Conservation (phyloP, 2,797 vertebrate species). For the Fistularia tabacaria region DNA sequence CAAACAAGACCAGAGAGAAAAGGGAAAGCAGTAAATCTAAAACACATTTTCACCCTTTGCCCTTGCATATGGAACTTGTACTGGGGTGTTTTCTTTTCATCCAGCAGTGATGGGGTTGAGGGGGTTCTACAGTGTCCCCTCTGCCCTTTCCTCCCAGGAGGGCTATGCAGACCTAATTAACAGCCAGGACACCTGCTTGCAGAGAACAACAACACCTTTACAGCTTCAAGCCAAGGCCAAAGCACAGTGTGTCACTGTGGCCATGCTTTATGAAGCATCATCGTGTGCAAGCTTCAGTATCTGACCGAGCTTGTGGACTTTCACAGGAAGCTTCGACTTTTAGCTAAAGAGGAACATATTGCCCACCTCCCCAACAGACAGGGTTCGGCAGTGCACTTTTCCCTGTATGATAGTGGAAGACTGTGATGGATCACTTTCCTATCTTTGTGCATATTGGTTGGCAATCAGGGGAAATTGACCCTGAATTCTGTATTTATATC, state of each 20-base stretch:
- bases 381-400: too few species aligned
- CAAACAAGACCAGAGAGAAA: constrained; percentile 46
- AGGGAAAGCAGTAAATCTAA: constrained; percentile 56
- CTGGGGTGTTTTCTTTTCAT: constrained; percentile 72
- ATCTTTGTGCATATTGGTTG: too few species aligned
- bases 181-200: constrained; percentile 35
- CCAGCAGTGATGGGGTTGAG: constrained; percentile 54
- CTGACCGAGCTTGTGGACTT: too few species aligned
- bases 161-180: constrained; percentile 57
- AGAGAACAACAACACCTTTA: constrained; percentile 36
- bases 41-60: constrained; percentile 69
- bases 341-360: too few species aligned
- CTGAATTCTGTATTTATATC: too few species aligned
- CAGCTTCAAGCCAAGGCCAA: constrained; percentile 19
- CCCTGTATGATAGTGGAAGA: too few species aligned
- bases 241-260: not conserved
- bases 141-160: constrained; percentile 53
- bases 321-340: too few species aligned
- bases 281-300: too few species aligned
- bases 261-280: not conserved
- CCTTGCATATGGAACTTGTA: constrained; percentile 68
- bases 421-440: too few species aligned
- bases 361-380: too few species aligned
- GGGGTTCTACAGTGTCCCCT: constrained; percentile 54
- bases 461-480: too few species aligned